These are phyloP conservation scores for Neogobius melanostomus DNA, from an alignment of 2,113 vertebrate genomes.

Conservation along the genomic window DNA sequence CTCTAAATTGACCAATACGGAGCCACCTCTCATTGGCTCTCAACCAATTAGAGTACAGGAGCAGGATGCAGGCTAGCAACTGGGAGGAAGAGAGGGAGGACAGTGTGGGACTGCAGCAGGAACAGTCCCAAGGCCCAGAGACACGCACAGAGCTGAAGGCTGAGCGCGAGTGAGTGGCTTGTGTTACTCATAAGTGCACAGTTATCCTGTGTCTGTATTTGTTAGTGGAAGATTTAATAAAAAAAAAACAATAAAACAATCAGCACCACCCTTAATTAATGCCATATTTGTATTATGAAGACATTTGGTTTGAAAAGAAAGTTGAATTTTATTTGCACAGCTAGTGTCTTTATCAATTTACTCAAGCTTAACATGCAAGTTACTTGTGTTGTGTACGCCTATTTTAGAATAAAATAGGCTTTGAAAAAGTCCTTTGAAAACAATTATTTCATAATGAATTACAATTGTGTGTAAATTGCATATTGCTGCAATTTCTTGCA, in stretches of 20 bases:
- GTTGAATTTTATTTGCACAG: too few species aligned
- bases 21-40: constrained; percentile 25
- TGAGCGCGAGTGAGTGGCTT: constrained; percentile 39
- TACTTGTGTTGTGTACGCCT: too few species aligned
- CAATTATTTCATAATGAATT: too few species aligned
- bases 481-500: too few species aligned
- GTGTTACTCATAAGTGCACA: constrained; percentile 34
- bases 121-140: constrained; percentile 44
- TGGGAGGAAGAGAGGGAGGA: constrained; percentile 35
- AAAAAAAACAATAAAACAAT: constrained; percentile 19
- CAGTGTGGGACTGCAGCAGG: constrained; percentile 54
- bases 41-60: constrained; percentile 58
- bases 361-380: too few species aligned
- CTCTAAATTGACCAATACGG: constrained; percentile 56
- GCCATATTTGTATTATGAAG: neutral
- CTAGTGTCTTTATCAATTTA: too few species aligned
- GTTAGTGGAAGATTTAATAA: constrained; percentile 37
- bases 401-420: too few species aligned
- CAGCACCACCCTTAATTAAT: too few species aligned
- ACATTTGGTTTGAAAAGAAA: too few species aligned
- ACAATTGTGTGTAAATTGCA: too few species aligned
- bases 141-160: constrained; percentile 27
- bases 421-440: too few species aligned
- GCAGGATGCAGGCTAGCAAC: constrained; percentile 67
- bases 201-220: constrained; percentile 34